These are phyloP conservation scores for Drosophila pandora DNA, from an alignment of 1,140 invertebrate genomes.

Conservation along the genomic window DNA sequence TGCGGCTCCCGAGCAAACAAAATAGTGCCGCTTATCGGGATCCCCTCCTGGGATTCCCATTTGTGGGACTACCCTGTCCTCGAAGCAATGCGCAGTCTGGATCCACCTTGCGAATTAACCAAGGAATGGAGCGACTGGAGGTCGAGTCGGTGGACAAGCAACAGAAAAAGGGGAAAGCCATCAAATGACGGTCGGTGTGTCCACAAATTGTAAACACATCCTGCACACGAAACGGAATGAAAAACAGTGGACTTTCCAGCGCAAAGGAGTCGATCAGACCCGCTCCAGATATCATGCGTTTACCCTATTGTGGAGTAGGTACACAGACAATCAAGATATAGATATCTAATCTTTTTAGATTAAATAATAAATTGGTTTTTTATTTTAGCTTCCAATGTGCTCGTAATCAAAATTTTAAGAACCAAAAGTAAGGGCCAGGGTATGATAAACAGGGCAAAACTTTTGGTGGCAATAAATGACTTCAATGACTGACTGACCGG, in stretches of 20 bases:
- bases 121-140: background rate
- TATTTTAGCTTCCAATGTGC: background rate
- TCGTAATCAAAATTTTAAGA: background rate
- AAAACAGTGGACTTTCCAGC: constrained; percentile 13
- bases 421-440: constrained; percentile 1
- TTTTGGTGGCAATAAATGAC: constrained; percentile 79
- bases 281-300: constrained; percentile 17
- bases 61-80: background rate
- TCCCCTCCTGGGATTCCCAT: background rate
- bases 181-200: constrained; percentile 80
- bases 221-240: constrained; percentile 71
- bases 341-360: too few species aligned
- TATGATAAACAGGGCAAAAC: constrained; percentile 60
- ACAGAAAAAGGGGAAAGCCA: constrained; percentile 32
- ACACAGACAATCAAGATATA: background rate
- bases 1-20: constrained; percentile 49
- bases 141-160: constrained; percentile 44
- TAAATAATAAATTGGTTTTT: too few species aligned
- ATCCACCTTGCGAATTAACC: constrained; percentile 57
- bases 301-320: background rate
- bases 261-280: constrained; percentile 38
- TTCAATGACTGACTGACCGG: constrained; percentile 72
- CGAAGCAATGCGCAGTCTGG: constrained; percentile 38
- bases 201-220: constrained; percentile 82
- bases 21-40: constrained; percentile 41